A percentile compares a stretch with the other conserved stretches of the same genome.
Conservation (phyloP, 30 jellyfish, hydroid and myxozoan species). For the Calvadosia cruxmelitensis region DNA sequence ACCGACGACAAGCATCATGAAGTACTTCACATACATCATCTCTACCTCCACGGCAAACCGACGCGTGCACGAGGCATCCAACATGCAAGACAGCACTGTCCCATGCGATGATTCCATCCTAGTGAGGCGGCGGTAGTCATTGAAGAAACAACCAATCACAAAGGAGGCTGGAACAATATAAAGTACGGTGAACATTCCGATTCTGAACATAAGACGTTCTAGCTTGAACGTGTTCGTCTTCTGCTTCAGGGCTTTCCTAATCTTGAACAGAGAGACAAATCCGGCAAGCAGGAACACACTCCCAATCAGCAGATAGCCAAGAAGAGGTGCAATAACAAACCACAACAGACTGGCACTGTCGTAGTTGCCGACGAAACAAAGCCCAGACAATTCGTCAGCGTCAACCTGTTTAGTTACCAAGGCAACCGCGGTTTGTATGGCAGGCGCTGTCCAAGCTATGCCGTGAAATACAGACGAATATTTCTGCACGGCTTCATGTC, state of each 20-base stretch:
- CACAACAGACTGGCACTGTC: conserved; percentile 41
- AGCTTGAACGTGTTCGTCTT: conserved; percentile 58
- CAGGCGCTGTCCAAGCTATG: conserved; percentile 78
- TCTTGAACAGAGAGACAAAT: conserved; percentile 53
- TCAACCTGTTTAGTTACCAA: conserved; percentile 79
- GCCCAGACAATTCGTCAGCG: conserved; percentile 76
- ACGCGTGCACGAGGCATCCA: conserved; percentile 28
- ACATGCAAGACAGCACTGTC: conserved; percentile 27
- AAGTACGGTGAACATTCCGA: conserved; percentile 70
- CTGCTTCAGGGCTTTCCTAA: conserved; percentile 51
- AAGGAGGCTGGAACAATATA: conserved; percentile 80
- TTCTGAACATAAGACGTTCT: conserved; percentile 72
- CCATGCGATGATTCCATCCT: conserved; percentile 27
- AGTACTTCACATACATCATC: conserved; percentile 51
- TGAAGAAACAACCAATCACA: conserved; percentile 82
- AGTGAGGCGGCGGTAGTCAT: conserved; percentile 42
- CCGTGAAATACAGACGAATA: conserved; percentile 78
- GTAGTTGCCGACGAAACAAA: conserved; percentile 56
- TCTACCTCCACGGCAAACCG: conserved; percentile 31
- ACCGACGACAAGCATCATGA: conserved; percentile 84
- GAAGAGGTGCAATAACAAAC: conserved; percentile 69
- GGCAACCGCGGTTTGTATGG: conserved; percentile 72
- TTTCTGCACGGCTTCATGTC: conserved; percentile 87
- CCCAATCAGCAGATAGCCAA: conserved; percentile 51
- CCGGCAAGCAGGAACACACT: conserved; percentile 59